These are phyloP conservation scores for Dreissena polymorpha DNA, from an alignment of 1,140 invertebrate species.

Conservation along the genomic window DNA sequence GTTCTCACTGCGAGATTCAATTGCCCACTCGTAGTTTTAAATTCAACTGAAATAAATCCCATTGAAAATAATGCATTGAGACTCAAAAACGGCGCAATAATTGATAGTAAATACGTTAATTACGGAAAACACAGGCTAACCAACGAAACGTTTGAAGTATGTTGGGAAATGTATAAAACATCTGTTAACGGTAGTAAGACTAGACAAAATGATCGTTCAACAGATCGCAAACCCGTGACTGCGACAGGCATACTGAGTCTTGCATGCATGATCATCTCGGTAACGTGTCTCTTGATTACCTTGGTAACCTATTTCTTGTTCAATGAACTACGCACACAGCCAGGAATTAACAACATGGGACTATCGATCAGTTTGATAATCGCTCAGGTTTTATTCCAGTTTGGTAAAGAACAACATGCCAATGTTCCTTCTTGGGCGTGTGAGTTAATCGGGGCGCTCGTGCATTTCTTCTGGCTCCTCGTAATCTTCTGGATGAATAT, in stretches of 20 bases:
- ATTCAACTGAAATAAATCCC: not conserved
- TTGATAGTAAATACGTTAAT: not conserved
- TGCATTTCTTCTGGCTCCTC: too few species aligned
- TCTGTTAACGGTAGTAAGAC: not conserved
- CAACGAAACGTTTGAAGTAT: not conserved
- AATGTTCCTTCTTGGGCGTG: not conserved
- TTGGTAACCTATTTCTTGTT: too few species aligned
- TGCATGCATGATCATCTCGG: too few species aligned
- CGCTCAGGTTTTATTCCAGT: constrained; percentile 14
- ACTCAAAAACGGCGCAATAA: too few species aligned
- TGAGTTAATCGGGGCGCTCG: not conserved
- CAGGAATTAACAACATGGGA: constrained; percentile 8
- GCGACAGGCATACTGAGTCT: constrained; percentile 59
- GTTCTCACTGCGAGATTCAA: not conserved
- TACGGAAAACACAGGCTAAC: not conserved
- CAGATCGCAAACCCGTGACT: not conserved
- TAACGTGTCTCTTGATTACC: too few species aligned
- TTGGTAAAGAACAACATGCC: not conserved
- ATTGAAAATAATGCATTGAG: not conserved
- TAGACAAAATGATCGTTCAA: not conserved
- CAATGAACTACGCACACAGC: constrained; percentile 57
- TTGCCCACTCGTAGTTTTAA: not conserved
- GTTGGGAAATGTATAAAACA: not conserved
- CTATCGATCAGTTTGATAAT: not conserved
- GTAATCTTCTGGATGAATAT: too few species aligned